A percentile compares a stretch with the other conserved stretches of the same genome.
phyloP scores from a whole-genome alignment of 2,113 vertebrate species.

The Melanotaenia duboulayi region DNA sequence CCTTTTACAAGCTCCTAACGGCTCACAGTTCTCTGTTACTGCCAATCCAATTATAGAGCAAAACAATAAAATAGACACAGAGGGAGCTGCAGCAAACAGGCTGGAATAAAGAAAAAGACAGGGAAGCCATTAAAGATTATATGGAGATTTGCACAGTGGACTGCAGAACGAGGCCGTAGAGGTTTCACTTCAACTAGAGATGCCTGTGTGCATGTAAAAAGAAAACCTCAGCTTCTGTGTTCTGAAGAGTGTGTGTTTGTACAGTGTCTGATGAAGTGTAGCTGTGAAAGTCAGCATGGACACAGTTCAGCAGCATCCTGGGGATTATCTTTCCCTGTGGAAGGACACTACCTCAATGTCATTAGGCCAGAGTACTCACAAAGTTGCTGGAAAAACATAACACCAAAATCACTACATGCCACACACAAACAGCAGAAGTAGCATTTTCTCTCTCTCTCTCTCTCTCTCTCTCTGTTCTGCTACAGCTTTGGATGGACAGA shows the following conservation, averaged over 20 bases:
- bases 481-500: constrained; percentile 51
- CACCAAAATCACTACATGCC: not conserved
- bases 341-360: constrained; percentile 67
- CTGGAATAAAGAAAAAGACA: constrained; percentile 29
- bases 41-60: constrained; percentile 81
- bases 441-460: not conserved
- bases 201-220: constrained; percentile 24
- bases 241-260: constrained; percentile 8
- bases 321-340: constrained; percentile 70
- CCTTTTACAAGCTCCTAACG: constrained; percentile 79
- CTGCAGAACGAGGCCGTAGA: constrained; percentile 36
- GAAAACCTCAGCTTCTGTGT: constrained; percentile 9
- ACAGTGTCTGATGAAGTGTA: constrained; percentile 28
- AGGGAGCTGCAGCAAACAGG: constrained; percentile 59
- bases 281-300: constrained; percentile 27
- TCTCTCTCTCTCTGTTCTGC: not conserved
- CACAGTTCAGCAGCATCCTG: constrained; percentile 61
- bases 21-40: constrained; percentile 64
- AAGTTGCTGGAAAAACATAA: constrained; percentile 3
- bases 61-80: constrained; percentile 73
- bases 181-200: constrained; percentile 50
- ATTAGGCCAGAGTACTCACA: constrained; percentile 54
- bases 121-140: constrained; percentile 67
- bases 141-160: constrained; percentile 56
- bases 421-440: not conserved